Evolutionary conservation across 2,888 invertebrate species (phyloP).

Genomic region (Pollenia angustigena): DNA sequence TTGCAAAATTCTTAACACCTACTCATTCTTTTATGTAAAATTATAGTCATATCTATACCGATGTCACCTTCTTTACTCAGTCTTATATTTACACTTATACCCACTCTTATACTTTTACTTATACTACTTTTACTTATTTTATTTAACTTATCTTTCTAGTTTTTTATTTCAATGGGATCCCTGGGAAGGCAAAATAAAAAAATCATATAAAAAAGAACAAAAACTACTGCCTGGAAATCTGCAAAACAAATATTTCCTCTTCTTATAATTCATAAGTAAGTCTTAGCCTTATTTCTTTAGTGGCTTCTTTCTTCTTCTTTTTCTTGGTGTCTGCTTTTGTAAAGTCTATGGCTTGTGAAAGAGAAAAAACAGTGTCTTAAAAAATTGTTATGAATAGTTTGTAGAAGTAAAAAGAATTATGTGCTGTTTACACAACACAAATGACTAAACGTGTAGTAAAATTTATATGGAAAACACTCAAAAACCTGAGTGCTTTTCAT

Average conservation of each 20-base stretch:
- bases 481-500: no score
- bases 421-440: no score
- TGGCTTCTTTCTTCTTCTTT: background rate
- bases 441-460: no score
- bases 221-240: slow-evolving; percentile 46
- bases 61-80: background rate
- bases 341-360: slow-evolving; percentile 15
- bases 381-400: slow-evolving; percentile 65
- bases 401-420: background rate
- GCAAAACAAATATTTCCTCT: slow-evolving; percentile 68
- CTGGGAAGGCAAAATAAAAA: slow-evolving; percentile 29
- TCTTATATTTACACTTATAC: background rate
- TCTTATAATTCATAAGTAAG: slow-evolving; percentile 71
- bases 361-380: slow-evolving; percentile 29
- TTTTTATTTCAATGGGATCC: background rate
- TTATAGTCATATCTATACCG: slow-evolving; percentile 10
- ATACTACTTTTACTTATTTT: background rate
- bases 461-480: no score
- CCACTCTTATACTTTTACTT: background rate
- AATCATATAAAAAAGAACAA: background rate
- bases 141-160: slow-evolving; percentile 13
- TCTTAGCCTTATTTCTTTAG: slow-evolving; percentile 60
- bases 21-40: slow-evolving; percentile 3
- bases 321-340: slow-evolving; percentile 15
- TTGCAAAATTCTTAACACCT: slow-evolving; percentile 56